Conservation (phyloP, 2,888 invertebrate species). For the Dicyrtoma fusca region DNA sequence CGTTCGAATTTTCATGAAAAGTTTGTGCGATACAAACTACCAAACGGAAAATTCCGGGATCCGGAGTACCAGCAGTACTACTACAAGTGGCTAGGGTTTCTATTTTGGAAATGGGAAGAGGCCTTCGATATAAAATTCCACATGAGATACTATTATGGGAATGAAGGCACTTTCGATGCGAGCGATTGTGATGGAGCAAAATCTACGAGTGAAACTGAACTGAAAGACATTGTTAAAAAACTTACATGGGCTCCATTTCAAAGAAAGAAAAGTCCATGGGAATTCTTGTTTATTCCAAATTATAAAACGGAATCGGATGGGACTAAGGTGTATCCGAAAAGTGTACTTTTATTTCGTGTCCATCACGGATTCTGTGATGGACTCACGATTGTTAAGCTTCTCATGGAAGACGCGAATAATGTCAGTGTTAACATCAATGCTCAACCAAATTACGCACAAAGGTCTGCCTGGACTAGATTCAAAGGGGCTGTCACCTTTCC, state of each 20-base stretch:
- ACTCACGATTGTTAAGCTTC: conserved; percentile 43
- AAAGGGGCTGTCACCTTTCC: conserved; percentile 18
- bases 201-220: conserved; percentile 24
- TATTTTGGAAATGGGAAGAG: conserved; percentile 52
- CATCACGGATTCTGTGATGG: conserved; percentile 54
- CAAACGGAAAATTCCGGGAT: conserved; percentile 32
- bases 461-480: neutral
- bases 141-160: conserved; percentile 35
- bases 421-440: conserved; percentile 33
- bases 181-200: conserved; percentile 18
- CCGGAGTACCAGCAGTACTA: conserved; percentile 51
- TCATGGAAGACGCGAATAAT: conserved; percentile 43
- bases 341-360: conserved; percentile 42
- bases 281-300: conserved; percentile 46
- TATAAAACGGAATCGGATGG: conserved; percentile 28
- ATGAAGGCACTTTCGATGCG: neutral
- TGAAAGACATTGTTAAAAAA: conserved; percentile 42
- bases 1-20: conserved; percentile 38
- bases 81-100: conserved; percentile 40
- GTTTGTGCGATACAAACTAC: conserved; percentile 35
- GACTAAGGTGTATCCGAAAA: conserved; percentile 33
- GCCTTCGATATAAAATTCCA: conserved; percentile 45
- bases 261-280: conserved; percentile 49
- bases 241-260: conserved; percentile 42
- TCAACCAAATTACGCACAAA: conserved; percentile 30